A percentile compares a stretch with the other conserved stretches of the same genome.
Conservation (phyloP, 1,140 invertebrate genomes). For the Aphaenogaster rudis region DNA sequence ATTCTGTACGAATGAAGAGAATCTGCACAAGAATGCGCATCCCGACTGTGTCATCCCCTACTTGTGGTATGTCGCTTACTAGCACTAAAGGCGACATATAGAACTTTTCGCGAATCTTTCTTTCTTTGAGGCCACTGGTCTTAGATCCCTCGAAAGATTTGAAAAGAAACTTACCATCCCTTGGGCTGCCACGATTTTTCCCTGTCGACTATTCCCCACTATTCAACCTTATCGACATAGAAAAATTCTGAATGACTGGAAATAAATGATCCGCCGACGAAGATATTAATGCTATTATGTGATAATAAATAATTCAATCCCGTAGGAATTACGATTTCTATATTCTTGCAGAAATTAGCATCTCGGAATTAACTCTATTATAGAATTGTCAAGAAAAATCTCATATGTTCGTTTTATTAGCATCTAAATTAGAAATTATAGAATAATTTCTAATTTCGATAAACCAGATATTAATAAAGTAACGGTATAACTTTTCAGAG, state of each 20-base stretch:
- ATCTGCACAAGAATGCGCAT: slow-evolving; percentile 34
- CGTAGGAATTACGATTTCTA: background rate
- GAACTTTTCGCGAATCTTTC: slow-evolving; percentile 33
- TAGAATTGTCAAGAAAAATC: background rate
- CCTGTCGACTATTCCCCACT: slow-evolving; percentile 19
- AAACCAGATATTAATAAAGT: background rate
- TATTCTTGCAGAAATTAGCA: background rate
- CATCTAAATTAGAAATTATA: background rate
- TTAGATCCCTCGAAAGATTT: slow-evolving; percentile 46
- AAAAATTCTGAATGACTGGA: background rate
- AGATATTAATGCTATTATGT: background rate
- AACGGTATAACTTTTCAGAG: background rate
- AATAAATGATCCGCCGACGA: slow-evolving; percentile 5
- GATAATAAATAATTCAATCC: slow-evolving; percentile 33
- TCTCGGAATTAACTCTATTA: background rate
- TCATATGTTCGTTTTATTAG: background rate
- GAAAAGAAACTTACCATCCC: slow-evolving; percentile 11
- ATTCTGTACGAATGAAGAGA: slow-evolving; percentile 28
- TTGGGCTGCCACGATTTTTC: slow-evolving; percentile 44
- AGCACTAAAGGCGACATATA: slow-evolving; percentile 34
- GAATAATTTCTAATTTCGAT: background rate
- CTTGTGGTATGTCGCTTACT: slow-evolving; percentile 16
- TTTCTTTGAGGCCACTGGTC: background rate
- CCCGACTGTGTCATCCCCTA: background rate
- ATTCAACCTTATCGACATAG: slow-evolving; percentile 27